A percentile compares a stretch with the other conserved stretches of the same genome.
phyloP scores from a whole-genome alignment of 2,113 vertebrate genomes.

The Daboia siamensis region DNA sequence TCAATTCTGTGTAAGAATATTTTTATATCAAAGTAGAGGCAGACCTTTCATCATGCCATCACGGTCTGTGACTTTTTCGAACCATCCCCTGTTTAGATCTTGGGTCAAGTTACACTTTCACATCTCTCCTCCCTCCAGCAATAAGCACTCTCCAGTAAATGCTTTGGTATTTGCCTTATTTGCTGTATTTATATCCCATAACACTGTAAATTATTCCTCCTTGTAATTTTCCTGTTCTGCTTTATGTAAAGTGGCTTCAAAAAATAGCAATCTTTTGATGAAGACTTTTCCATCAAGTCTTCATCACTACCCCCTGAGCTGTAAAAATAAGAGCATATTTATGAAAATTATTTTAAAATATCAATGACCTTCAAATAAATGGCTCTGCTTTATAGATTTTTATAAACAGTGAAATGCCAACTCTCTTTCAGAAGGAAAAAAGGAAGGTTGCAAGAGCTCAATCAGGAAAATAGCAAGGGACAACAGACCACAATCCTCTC shows the following conservation, averaged over 20 bases:
- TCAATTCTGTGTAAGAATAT: background rate
- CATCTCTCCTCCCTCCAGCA: background rate
- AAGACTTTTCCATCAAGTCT: no score
- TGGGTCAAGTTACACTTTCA: background rate
- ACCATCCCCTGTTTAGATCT: background rate
- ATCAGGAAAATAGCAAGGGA: background rate
- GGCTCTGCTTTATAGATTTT: background rate
- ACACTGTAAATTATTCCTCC: background rate
- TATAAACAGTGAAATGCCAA: background rate
- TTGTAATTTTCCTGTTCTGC: background rate
- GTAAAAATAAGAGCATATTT: background rate
- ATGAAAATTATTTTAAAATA: background rate
- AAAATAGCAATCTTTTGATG: background rate
- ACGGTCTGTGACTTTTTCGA: background rate
- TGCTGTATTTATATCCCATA: background rate
- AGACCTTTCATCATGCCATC: background rate
- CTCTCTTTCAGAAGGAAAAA: background rate
- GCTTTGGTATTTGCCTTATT: background rate
- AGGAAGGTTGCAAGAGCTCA: background rate
- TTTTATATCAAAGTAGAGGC: background rate
- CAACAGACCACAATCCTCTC: background rate
- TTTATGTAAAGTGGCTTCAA: background rate
- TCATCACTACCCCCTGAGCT: background rate
- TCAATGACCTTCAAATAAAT: background rate
- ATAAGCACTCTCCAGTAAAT: background rate